Percentiles rank a stretch among this genome's conserved stretches.
These are phyloP conservation scores for Conchocele bisecta DNA, from an alignment of 2,888 invertebrate species.

Conservation along the genomic window DNA sequence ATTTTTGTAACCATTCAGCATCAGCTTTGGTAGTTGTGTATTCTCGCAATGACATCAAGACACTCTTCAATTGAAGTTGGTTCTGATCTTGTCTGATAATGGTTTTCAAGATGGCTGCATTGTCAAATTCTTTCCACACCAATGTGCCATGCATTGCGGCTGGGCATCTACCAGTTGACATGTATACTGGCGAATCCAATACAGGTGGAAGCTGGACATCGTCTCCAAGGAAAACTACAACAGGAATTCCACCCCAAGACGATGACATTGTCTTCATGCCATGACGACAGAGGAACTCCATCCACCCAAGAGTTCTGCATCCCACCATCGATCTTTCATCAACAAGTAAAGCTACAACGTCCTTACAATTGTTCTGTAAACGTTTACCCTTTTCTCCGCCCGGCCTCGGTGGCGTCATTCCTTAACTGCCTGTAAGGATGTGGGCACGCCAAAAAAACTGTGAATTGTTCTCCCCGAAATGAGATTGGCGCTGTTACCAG, in stretches of 20 bases:
- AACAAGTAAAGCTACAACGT: slow-evolving; percentile 45
- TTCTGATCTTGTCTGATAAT: slow-evolving; percentile 35
- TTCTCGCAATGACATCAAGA: neutral
- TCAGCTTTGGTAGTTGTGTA: slow-evolving; percentile 25
- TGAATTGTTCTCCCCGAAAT: slow-evolving; percentile 54
- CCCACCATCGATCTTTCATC: slow-evolving; percentile 60
- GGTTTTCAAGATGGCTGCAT: slow-evolving; percentile 31
- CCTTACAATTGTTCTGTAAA: slow-evolving; percentile 46
- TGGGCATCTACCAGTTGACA: slow-evolving; percentile 13
- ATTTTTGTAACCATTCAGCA: slow-evolving; percentile 44
- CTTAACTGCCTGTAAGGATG: slow-evolving; percentile 8
- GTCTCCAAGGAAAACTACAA: slow-evolving; percentile 50
- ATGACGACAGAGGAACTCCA: slow-evolving; percentile 40
- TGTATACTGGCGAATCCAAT: slow-evolving; percentile 42
- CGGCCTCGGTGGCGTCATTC: slow-evolving; percentile 49
- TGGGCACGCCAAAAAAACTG: slow-evolving; percentile 59
- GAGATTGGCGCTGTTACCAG: slow-evolving; percentile 60
- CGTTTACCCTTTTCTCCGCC: slow-evolving; percentile 40
- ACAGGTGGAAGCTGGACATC: slow-evolving; percentile 51
- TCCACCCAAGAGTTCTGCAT: slow-evolving; percentile 29
- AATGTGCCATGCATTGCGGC: slow-evolving; percentile 50
- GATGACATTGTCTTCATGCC: slow-evolving; percentile 16
- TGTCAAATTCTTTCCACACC: slow-evolving; percentile 48
- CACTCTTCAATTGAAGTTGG: slow-evolving; percentile 1
- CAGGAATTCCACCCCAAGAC: slow-evolving; percentile 47